These are phyloP conservation scores for Andinoacara biseriatus DNA, from an alignment of 2,113 vertebrate genomes.

Conservation along the genomic window DNA sequence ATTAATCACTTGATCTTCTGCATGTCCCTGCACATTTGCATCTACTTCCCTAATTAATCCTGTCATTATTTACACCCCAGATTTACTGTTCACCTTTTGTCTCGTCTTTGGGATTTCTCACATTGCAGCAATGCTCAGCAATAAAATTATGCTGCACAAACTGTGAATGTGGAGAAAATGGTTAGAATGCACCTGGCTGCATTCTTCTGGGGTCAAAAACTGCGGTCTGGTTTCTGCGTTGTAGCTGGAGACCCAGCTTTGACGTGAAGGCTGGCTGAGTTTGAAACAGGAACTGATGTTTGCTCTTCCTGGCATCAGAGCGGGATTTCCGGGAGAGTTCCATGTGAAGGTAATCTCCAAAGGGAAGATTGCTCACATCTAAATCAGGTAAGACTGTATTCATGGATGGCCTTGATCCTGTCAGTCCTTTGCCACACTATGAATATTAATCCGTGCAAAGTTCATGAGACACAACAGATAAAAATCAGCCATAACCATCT, in stretches of 20 bases:
- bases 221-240: not conserved
- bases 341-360: not conserved
- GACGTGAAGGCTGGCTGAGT: not conserved
- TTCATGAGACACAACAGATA: not conserved
- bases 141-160: not conserved
- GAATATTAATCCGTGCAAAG: not conserved
- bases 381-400: not conserved
- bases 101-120: not conserved
- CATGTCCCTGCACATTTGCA: not conserved
- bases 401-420: accelerated
- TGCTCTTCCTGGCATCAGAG: not conserved
- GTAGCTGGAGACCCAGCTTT: not conserved
- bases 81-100: not conserved
- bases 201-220: not conserved
- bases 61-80: not conserved
- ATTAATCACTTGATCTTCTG: not conserved
- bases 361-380: not conserved
- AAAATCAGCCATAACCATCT: not conserved
- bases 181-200: not conserved
- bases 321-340: not conserved
- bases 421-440: not conserved
- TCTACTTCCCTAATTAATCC: slow-evolving; percentile 15
- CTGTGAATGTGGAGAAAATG: not conserved
- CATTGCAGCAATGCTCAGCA: not conserved
- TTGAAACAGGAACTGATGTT: not conserved